phyloP scores from a whole-genome alignment of 2,888 invertebrate genomes.

The Callosobruchus maculatus region DNA sequence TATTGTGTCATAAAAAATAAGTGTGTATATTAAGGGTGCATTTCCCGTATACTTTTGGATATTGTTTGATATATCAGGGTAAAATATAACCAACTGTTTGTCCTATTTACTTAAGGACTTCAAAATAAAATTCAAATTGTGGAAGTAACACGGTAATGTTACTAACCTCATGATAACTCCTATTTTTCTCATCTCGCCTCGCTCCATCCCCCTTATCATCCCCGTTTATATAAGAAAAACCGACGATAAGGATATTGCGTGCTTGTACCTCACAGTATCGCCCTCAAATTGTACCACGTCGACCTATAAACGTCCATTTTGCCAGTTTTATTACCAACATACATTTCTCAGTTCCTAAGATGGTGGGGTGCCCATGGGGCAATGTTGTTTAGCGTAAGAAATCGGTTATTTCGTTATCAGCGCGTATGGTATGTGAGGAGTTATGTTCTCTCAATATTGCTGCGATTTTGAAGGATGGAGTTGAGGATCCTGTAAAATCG shows the following conservation, averaged over 20 bases:
- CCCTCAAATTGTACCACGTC: slow-evolving; percentile 11
- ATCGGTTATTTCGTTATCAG: not conserved
- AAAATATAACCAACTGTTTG: not conserved
- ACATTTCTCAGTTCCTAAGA: not conserved
- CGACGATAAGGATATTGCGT: slow-evolving; percentile 11
- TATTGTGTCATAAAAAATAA: no score
- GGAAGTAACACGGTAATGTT: not conserved
- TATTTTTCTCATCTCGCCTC: not conserved
- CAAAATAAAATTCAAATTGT: not conserved
- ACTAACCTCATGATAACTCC: not conserved
- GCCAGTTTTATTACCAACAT: slow-evolving; percentile 4
- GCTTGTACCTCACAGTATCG: slow-evolving; percentile 11
- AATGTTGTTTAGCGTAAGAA: not conserved
- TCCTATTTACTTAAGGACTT: not conserved
- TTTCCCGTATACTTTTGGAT: no score
- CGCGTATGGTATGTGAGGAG: not conserved
- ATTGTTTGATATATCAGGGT: not conserved
- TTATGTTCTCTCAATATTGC: no score
- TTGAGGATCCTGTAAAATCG: no score
- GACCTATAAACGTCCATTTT: slow-evolving; percentile 15
- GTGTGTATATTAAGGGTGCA: no score
- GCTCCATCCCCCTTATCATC: slow-evolving; percentile 3
- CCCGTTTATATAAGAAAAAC: slow-evolving; percentile 6
- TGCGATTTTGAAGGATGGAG: no score
- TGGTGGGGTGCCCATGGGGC: not conserved